Conservation (phyloP, 2,113 vertebrate genomes). For the Pogona vitticeps region DNA sequence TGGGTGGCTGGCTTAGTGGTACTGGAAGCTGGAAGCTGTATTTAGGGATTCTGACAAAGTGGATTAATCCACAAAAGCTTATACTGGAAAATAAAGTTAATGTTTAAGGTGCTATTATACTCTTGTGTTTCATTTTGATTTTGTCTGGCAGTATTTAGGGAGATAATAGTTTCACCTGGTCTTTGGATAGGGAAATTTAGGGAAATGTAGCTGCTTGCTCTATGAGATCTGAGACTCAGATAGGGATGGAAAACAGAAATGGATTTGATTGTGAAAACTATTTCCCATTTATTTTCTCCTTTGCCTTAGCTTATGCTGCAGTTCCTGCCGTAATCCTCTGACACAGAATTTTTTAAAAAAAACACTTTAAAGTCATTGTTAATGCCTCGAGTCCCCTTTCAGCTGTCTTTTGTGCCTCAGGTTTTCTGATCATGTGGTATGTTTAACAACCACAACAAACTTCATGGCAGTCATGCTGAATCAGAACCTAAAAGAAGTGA, state of each 20-base stretch:
- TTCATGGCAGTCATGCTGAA: not conserved
- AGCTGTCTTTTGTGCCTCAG: not conserved
- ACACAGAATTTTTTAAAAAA: not conserved
- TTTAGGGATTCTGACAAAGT: not conserved
- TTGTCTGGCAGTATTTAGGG: not conserved
- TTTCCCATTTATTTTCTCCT: conserved; percentile 3
- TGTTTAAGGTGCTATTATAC: too few relatives aligned
- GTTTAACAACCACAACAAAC: conserved; percentile 2
- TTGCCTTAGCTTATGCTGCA: not conserved
- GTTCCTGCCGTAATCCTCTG: not conserved
- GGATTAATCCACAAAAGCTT: too few relatives aligned
- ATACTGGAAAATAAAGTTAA: too few relatives aligned
- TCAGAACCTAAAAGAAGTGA: conserved; percentile 1
- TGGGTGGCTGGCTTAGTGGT: not conserved
- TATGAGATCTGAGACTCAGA: not conserved
- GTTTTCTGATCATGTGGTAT: conserved; percentile 5
- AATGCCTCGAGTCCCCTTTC: not conserved
- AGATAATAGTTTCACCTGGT: not conserved
- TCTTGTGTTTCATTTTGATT: too few relatives aligned
- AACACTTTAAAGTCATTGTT: not conserved
- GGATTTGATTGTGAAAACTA: not conserved
- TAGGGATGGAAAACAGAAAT: not conserved
- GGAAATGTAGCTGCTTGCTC: not conserved
- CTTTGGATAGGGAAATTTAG: not conserved
- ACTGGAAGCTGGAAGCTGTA: not conserved